Base-by-base conservation (phyloP, 2,888 invertebrate species). In the Vanessa cardui region DNA sequence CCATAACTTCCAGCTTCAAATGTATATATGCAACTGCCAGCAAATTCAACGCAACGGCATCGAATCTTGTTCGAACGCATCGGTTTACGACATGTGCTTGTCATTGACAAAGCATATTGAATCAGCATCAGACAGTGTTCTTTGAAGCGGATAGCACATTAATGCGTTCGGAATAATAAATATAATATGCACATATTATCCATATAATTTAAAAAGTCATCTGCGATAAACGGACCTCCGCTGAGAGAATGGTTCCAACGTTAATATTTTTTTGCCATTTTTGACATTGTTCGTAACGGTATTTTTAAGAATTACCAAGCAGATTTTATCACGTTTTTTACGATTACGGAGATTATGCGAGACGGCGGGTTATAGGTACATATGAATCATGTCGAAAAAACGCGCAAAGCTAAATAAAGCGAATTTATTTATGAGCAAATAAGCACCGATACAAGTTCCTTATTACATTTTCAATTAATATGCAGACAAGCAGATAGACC, bases 41-140 rank as follows among this genome's bases (percentile, higher is more conserved):
- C 44, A 18, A 64, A 46, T 44, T 61, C 62, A 60, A 58, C 59
- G 52, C 60, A 64, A 52, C 31, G 21, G 20, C 62, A 62, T 49
- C 62, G 58, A 64, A 64, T 45, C 68, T 66, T 64, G 68, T 66
- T 69, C 64, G 47, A 56, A 64, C 21, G 45, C 64, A 71, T 65
- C 59, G 62, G 62, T 64, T 64, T 61, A 62, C 61, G 62, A 64
- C 70, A 66, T 64, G 65, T 59, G 65, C 39, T 61, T 66, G 68
- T 68, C 70, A 73, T 70, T 69, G 73, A 69, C 69, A 66, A 64
- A 71, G 62, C 71, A 66, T 64, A 71, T 64, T 71, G 66, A 69
- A 73, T 64, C 61, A 39, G 58, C 71, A 58, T 64, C 66, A 12
- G 52, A 54, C 46, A 54, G 58, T 39, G 62, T 66, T 65, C 64